Evolutionary conservation across 2,113 vertebrate species (phyloP).

Genomic region (Hyaena hyaena): DNA sequence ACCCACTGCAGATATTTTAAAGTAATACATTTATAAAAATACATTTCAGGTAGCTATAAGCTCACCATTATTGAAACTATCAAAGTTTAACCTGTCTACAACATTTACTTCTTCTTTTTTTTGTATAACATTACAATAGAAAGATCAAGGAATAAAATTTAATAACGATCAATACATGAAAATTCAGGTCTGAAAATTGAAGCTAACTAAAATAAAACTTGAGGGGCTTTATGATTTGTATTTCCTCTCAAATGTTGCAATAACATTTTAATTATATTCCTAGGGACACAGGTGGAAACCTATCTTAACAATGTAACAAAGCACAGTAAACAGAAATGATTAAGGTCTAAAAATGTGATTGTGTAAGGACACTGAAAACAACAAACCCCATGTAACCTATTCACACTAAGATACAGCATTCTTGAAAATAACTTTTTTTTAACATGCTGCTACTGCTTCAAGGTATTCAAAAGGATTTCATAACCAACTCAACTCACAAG

Average conservation of each 20-base stretch:
- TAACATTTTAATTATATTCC: slow-evolving; percentile 73
- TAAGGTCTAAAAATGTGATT: slow-evolving; percentile 60
- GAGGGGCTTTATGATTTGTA: not conserved
- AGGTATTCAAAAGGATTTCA: slow-evolving; percentile 56
- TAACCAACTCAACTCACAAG: not conserved
- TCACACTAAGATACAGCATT: slow-evolving; percentile 49
- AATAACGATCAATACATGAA: not conserved
- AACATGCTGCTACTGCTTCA: slow-evolving; percentile 33
- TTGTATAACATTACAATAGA: not conserved
- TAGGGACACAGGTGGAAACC: slow-evolving; percentile 41
- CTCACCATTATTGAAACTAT: not conserved
- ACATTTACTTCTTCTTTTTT: slow-evolving; percentile 23
- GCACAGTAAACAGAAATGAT: slow-evolving; percentile 13
- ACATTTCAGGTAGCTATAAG: not conserved
- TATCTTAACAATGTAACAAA: not conserved
- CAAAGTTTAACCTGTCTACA: not conserved
- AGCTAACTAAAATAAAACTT: slow-evolving; percentile 32
- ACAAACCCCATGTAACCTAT: slow-evolving; percentile 14
- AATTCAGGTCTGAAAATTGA: not conserved
- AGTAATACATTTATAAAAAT: not conserved
- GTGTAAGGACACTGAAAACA: slow-evolving; percentile 30
- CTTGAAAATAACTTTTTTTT: slow-evolving; percentile 45
- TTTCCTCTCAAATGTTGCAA: not conserved
- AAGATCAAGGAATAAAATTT: slow-evolving; percentile 48
- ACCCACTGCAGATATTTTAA: not conserved